A percentile compares a stretch with the other conserved stretches of the same genome.
Evolutionary conservation across 2,113 vertebrate species (phyloP).

Genomic region (Phaethornis superciliosus): DNA sequence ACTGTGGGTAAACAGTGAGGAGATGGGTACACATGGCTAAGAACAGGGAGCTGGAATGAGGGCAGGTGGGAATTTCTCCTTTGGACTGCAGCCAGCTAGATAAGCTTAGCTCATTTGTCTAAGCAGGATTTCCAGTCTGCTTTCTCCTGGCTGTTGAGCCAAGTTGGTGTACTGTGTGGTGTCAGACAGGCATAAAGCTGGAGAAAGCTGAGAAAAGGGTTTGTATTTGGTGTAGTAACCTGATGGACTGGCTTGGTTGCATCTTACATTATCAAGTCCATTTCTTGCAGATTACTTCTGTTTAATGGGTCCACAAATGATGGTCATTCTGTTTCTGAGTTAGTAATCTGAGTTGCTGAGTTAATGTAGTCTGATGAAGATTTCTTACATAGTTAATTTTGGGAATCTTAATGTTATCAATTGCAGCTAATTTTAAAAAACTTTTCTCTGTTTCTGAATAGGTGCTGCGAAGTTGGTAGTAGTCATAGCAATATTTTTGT

Average conservation of each 20-base stretch:
- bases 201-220: not conserved
- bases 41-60: not conserved
- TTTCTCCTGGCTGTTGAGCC: not conserved
- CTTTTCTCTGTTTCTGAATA: slow-evolving; percentile 53
- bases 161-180: not conserved
- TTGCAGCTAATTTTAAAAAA: not conserved
- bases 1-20: not conserved
- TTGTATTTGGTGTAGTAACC: not conserved
- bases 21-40: not conserved
- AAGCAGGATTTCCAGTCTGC: not conserved
- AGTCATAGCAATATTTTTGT: slow-evolving; percentile 81
- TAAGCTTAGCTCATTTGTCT: not conserved
- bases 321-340: not conserved
- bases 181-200: not conserved
- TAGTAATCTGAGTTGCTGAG: not conserved
- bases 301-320: not conserved
- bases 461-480: slow-evolving; percentile 85
- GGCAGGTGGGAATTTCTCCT: not conserved
- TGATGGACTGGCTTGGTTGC: not conserved
- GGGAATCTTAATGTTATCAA: not conserved
- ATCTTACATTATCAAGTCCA: not conserved
- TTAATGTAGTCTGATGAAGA: not conserved
- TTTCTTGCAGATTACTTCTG: not conserved
- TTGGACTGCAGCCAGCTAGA: not conserved
- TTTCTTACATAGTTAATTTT: not conserved